Base-by-base conservation (phyloP, 2,888 invertebrate genomes). In the Drosophila crucigera region DNA sequence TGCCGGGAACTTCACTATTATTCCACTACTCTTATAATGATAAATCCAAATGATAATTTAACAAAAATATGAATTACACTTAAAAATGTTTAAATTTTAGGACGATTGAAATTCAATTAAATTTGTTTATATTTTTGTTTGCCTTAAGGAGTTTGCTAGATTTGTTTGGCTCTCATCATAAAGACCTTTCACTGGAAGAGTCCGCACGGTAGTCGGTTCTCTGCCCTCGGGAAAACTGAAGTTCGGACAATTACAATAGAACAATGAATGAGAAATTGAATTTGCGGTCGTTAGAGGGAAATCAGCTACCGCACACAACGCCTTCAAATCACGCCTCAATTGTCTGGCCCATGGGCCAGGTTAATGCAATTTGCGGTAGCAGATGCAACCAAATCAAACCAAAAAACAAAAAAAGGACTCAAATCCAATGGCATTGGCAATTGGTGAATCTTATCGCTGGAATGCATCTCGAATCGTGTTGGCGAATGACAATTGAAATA, bases 251-350 rank as follows among this genome's bases (percentile, higher is more conserved):
- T 81, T 81, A 82, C 61, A 47, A 65, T 50, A 41, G 53, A 78
- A 81, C 81, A 79, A 79, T 69, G 47, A 9, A 7, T 10, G 16
- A n/a, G 16, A 47, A 69, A 76, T 69, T 82, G 73, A 76, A 81
- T 80, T 83, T 81, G 83, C 70, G 80, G 80, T 83, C 60, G 80
- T 80, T 78, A 68, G 60, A 68, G 68, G 61, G 68, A 59, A 71
- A 77, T 72, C 67, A 50, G 84, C 78, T 82, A 87, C 84, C 83
- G 78, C 84, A 84, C 84, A 88, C 84, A 83, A 78, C 78, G 84
- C 83, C 80, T 78, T 16, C 90, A 16, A 87, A 85, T 85, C 85
- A 90, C 90, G 85, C 90, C 90, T 85, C 88, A 75, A 85, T 85
- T 88, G 85, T 90, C 67, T 39, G 55, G 55, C n/a, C 55, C 55